Percentiles rank a stretch among this genome's conserved stretches.
These are phyloP conservation scores for Pterois miles DNA, from an alignment of 2,797 vertebrate genomes.

Conservation along the genomic window DNA sequence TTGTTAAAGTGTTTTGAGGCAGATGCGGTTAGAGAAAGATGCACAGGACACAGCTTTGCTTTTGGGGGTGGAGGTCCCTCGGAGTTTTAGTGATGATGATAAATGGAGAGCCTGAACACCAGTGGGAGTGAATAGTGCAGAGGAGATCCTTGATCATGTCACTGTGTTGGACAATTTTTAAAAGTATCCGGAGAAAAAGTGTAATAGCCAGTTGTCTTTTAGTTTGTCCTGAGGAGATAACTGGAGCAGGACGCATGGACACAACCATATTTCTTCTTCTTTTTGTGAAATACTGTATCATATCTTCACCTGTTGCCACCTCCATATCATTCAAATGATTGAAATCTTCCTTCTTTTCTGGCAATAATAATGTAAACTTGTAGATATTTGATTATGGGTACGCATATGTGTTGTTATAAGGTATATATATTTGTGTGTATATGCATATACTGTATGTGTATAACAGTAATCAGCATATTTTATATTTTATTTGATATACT, in stretches of 20 bases:
- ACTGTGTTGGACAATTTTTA: background rate
- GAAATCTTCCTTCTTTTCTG: no score
- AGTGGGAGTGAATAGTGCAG: background rate
- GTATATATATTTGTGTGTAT: no score
- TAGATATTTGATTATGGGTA: no score
- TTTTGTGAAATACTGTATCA: no score
- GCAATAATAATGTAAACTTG: no score
- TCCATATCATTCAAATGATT: background rate
- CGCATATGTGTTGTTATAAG: no score
- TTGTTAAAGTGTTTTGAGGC: background rate
- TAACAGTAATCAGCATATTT: no score
- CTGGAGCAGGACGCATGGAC: background rate
- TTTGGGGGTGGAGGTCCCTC: background rate
- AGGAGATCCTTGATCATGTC: slow-evolving; percentile 1
- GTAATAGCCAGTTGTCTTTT: background rate
- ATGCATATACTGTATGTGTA: no score
- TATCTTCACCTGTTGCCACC: background rate
- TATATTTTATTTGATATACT: no score
- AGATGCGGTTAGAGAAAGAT: background rate
- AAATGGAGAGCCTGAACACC: slow-evolving; percentile 24
- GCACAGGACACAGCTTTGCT: background rate
- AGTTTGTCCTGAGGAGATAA: background rate
- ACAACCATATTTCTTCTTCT: background rate
- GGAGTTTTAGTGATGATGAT: slow-evolving; percentile 28
- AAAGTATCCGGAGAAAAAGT: background rate